Percentiles rank a stretch among this genome's conserved stretches.
phyloP scores from a whole-genome alignment of 1,140 invertebrate genomes.

The Drosophila orena region DNA sequence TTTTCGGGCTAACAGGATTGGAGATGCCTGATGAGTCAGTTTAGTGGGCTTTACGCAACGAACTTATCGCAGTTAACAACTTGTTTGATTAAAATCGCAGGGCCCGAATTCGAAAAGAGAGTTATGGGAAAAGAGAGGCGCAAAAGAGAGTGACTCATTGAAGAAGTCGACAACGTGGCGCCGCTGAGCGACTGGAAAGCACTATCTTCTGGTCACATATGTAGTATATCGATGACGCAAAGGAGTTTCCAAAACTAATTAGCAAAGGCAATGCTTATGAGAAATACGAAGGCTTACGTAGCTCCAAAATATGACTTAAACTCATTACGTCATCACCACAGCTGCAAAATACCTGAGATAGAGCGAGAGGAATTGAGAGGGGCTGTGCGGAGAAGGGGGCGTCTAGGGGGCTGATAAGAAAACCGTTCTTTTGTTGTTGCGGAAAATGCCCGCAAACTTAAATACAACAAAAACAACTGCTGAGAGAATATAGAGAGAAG shows the following conservation, averaged over 20 bases:
- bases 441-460: constrained; percentile 37
- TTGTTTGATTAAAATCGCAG: constrained; percentile 53
- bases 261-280: neutral
- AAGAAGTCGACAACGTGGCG: constrained; percentile 45
- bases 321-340: constrained; percentile 46
- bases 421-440: constrained; percentile 31
- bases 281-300: constrained; percentile 18
- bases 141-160: constrained; percentile 39
- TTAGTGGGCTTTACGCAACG: constrained; percentile 36
- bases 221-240: constrained; percentile 3
- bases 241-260: constrained; percentile 3
- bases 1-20: constrained; percentile 2
- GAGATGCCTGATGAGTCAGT: constrained; percentile 4
- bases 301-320: constrained; percentile 21
- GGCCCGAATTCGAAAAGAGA: constrained; percentile 9
- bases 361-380: neutral
- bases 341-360: constrained; percentile 16
- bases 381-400: neutral
- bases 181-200: constrained; percentile 3
- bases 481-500: constrained; percentile 9
- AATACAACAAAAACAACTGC: constrained; percentile 22
- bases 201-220: neutral
- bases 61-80: constrained; percentile 48
- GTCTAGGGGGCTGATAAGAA: constrained; percentile 38
- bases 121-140: constrained; percentile 22